Conservation (phyloP, 2,113 vertebrate species). For the Entomyzon cyanotis region DNA sequence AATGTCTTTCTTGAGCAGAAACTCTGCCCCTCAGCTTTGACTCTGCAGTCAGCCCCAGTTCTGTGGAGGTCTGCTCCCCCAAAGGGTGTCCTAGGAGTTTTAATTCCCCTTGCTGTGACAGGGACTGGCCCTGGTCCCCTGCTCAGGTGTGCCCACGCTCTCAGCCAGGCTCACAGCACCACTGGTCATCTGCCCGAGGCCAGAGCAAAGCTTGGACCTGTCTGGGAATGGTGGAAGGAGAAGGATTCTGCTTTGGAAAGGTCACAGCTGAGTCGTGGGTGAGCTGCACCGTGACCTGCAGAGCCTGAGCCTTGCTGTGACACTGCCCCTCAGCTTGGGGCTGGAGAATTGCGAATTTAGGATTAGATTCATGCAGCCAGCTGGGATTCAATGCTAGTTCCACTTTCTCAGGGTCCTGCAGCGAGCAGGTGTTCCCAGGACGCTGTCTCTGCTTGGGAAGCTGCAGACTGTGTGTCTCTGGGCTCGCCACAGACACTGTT, state of each 20-base stretch:
- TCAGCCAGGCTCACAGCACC: neutral
- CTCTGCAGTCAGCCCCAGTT: neutral
- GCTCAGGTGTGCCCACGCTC: neutral
- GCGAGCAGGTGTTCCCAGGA: neutral
- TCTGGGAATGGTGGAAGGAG: neutral
- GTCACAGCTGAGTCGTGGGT: neutral
- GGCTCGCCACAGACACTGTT: slow-evolving; percentile 12
- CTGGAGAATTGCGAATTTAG: neutral
- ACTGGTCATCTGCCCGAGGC: neutral
- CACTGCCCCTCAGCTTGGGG: neutral
- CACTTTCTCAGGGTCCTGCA: neutral
- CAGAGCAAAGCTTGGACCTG: neutral
- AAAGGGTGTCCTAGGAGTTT: neutral
- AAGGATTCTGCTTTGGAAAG: neutral
- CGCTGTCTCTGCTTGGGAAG: neutral
- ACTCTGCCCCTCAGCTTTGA: neutral
- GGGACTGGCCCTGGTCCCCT: neutral
- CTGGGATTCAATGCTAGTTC: neutral
- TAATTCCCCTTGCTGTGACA: neutral
- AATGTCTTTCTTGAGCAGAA: neutral
- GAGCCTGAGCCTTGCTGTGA: neutral
- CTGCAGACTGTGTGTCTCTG: neutral
- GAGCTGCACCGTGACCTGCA: neutral
- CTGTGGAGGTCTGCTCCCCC: neutral
- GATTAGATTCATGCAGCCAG: neutral